Conservation (phyloP, 2,797 vertebrate species). For the Perodicticus potto region DNA sequence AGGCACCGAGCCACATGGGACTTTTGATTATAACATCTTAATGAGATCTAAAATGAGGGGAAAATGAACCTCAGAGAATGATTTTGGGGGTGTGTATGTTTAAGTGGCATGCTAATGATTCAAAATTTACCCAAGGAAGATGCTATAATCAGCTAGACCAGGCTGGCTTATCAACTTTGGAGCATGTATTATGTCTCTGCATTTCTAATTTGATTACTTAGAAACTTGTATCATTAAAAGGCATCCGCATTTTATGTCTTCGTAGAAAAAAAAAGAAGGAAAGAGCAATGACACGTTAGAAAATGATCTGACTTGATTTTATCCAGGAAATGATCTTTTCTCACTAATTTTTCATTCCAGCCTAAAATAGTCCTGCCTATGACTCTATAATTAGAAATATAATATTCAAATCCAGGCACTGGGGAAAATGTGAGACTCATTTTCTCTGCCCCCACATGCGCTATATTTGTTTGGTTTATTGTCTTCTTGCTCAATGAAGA, state of each 20-base stretch:
- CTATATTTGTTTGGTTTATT: conserved; percentile 69
- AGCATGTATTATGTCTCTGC: conserved; percentile 22
- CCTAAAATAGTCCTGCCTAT: conserved; percentile 27
- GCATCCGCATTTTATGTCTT: conserved; percentile 56
- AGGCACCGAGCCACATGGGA: no score
- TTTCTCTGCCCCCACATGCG: neutral
- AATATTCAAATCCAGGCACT: conserved; percentile 57
- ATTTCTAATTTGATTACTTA: conserved; percentile 68
- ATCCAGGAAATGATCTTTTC: conserved; percentile 58
- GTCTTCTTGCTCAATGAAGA: conserved; percentile 48
- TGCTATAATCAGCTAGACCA: neutral
- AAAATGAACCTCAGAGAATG: neutral
- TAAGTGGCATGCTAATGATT: conserved; percentile 21
- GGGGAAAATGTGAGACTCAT: conserved; percentile 48
- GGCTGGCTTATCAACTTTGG: neutral
- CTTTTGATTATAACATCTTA: neutral
- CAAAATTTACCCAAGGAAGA: conserved; percentile 20
- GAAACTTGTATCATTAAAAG: conserved; percentile 68
- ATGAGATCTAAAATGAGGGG: neutral
- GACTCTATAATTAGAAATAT: conserved; percentile 68
- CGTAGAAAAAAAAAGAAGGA: neutral
- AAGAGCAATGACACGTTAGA: conserved; percentile 50
- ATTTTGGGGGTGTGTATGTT: neutral
- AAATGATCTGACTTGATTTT: conserved; percentile 37
- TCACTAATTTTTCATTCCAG: conserved; percentile 66